Conservation (phyloP, 2,797 vertebrate species). For the Sebastes minor region DNA sequence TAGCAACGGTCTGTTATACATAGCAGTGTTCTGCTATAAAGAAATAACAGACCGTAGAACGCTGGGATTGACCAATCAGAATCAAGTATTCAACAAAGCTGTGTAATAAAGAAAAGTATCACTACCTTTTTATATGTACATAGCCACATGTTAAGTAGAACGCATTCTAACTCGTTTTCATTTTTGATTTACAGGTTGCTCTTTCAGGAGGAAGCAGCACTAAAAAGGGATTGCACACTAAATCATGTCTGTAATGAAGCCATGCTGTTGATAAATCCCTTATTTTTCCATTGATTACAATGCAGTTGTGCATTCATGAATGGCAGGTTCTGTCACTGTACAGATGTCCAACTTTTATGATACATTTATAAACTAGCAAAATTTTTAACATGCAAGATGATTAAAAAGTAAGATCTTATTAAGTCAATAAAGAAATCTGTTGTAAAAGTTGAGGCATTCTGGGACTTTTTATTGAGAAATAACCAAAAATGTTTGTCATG, state of each 20-base stretch:
- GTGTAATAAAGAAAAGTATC: not conserved
- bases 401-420: not conserved
- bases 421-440: constrained; percentile 38
- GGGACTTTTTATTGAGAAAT: constrained; percentile 68
- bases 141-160: not conserved
- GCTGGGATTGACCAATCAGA: too few relatives aligned
- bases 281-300: constrained; percentile 61
- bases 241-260: constrained; percentile 36
- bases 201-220: constrained; percentile 91
- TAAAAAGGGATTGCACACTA: constrained; percentile 65
- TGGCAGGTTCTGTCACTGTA: constrained; percentile 43
- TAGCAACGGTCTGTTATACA: too few relatives aligned
- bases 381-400: constrained; percentile 1
- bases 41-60: too few relatives aligned
- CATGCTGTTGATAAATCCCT: constrained; percentile 22
- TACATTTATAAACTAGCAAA: not conserved
- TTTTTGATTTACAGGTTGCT: constrained; percentile 83
- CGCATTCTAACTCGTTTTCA: not conserved
- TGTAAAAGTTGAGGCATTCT: constrained; percentile 5
- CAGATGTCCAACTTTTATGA: constrained; percentile 31
- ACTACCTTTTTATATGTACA: not conserved
- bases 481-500: constrained; percentile 21
- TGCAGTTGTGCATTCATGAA: constrained; percentile 41
- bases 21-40: too few relatives aligned
- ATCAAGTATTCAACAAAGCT: too few relatives aligned